Evolutionary conservation across 2,888 invertebrate genomes (phyloP).

Genomic region (Odontothrips loti): DNA sequence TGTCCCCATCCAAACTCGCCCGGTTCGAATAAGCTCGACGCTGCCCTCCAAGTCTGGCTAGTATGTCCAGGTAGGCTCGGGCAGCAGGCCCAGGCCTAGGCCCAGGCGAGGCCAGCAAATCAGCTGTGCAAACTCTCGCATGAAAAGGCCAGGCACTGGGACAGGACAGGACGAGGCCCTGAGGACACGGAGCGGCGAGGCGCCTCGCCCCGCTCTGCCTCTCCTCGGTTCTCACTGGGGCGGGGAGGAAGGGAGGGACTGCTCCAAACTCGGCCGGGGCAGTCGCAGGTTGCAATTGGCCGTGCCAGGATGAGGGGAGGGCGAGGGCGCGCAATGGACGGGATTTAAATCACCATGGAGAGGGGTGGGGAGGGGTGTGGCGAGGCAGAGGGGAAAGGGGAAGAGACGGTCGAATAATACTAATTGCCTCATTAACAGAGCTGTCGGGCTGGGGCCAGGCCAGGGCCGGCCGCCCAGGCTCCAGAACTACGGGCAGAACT

Average conservation of each 20-base stretch:
- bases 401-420: conserved; percentile 24
- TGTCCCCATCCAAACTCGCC: too few species aligned
- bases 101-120: neutral
- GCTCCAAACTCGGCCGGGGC: neutral
- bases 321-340: neutral
- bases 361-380: neutral
- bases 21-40: too few species aligned
- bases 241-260: neutral
- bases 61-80: too few species aligned
- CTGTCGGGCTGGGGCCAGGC: neutral
- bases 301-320: neutral
- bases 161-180: too few species aligned
- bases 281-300: conserved; percentile 5
- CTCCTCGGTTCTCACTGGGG: too few species aligned
- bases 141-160: neutral
- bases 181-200: too few species aligned
- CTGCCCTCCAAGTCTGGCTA: too few species aligned
- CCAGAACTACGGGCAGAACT: neutral
- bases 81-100: too few species aligned
- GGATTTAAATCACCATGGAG: conserved; percentile 24
- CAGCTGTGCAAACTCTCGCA: neutral
- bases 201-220: too few species aligned
- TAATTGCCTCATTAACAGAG: conserved; percentile 25
- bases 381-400: neutral
- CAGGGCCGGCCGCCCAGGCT: neutral